A percentile compares a stretch with the other conserved stretches of the same genome.
phyloP scores from a whole-genome alignment of 2,797 vertebrate species.

The Falco naumanni region DNA sequence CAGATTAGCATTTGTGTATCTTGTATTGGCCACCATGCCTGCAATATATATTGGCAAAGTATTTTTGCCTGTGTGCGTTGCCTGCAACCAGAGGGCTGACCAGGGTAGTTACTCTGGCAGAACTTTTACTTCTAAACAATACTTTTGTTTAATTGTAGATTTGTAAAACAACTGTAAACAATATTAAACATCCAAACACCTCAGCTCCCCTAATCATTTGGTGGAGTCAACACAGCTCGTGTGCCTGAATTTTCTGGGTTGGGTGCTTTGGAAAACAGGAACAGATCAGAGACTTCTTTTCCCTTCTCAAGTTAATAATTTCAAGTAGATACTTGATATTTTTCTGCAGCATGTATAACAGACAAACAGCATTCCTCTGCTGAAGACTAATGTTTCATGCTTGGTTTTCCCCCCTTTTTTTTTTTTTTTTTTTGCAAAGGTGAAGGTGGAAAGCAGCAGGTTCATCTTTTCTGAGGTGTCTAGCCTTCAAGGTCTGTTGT shows the following conservation, averaged over 20 bases:
- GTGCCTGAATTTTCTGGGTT: neutral
- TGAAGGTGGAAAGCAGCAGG: neutral
- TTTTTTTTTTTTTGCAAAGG: neutral
- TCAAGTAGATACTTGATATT: neutral
- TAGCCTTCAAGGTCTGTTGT: neutral
- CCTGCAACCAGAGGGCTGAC: neutral
- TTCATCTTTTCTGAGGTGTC: neutral
- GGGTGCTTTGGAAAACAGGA: neutral
- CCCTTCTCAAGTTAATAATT: neutral
- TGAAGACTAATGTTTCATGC: neutral
- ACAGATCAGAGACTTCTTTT: neutral
- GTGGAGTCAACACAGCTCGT: neutral
- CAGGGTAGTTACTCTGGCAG: neutral
- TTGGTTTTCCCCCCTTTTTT: neutral
- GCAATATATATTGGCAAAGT: neutral
- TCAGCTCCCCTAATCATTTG: neutral
- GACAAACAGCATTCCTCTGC: neutral
- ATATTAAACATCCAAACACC: neutral
- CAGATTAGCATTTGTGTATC: neutral
- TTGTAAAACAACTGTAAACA: no score
- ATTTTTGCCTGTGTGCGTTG: neutral
- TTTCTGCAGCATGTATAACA: neutral
- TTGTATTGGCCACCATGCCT: neutral
- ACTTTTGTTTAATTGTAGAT: no score
- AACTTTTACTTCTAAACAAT: neutral